A percentile compares a stretch with the other conserved stretches of the same genome.
These are phyloP conservation scores for Heterotis niloticus DNA, from an alignment of 2,113 vertebrate species.

Conservation along the genomic window DNA sequence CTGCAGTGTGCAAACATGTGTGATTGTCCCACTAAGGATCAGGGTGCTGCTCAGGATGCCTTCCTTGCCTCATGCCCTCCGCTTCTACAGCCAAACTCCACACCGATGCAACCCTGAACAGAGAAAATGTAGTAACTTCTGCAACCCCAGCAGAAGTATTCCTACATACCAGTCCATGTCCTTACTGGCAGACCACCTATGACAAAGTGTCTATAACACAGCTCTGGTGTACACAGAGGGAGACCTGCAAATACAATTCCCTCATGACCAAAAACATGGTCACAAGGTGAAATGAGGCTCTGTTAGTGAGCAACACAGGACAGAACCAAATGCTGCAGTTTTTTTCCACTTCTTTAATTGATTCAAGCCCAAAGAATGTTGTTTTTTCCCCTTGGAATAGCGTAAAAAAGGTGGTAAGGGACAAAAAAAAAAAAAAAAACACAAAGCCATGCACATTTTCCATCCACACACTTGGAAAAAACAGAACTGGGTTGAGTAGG, in stretches of 20 bases:
- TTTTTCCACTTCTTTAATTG: slow-evolving; percentile 1
- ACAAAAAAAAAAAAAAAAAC: not conserved
- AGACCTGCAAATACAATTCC: too few species aligned
- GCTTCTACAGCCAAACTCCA: not conserved
- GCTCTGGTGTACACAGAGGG: too few species aligned
- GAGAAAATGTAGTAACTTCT: not conserved
- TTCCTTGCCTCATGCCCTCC: not conserved
- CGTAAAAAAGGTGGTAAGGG: slow-evolving; percentile 4
- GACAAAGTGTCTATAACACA: too few species aligned
- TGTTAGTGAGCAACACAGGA: not conserved
- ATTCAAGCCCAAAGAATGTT: slow-evolving; percentile 10
- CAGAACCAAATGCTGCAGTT: not conserved
- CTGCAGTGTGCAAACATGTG: not conserved
- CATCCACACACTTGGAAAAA: not conserved
- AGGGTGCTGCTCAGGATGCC: not conserved
- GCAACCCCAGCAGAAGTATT: too few species aligned
- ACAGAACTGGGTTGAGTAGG: not conserved
- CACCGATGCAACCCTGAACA: too few species aligned
- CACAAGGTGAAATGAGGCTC: not conserved
- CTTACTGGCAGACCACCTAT: too few species aligned
- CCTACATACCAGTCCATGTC: too few species aligned
- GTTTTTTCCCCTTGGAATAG: not conserved
- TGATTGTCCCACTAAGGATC: not conserved
- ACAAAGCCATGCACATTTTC: not conserved
- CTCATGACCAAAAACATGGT: not conserved